Conservation (phyloP, 1,140 invertebrate genomes). For the Wasmannia auropunctata region DNA sequence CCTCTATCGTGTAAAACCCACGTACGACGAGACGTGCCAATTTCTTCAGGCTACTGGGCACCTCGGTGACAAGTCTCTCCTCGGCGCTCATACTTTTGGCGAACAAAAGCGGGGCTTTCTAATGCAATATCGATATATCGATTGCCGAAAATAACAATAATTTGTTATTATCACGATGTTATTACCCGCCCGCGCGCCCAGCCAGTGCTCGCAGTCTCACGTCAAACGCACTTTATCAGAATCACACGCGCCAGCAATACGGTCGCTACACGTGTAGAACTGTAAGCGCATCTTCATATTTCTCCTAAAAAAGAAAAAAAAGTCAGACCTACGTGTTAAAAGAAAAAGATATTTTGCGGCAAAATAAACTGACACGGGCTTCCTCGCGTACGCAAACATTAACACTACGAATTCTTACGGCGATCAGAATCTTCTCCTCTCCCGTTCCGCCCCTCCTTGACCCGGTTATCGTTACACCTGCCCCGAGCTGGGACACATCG, state of each 20-base stretch:
- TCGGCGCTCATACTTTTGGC: slow-evolving; percentile 79
- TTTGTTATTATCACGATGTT: not conserved
- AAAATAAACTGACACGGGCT: not conserved
- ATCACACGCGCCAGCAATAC: not conserved
- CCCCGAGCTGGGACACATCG: not conserved
- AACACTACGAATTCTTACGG: slow-evolving; percentile 5
- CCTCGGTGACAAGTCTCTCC: slow-evolving; percentile 90
- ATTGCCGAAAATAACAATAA: slow-evolving; percentile 16
- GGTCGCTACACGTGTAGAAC: not conserved
- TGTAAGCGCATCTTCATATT: not conserved
- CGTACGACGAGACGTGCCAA: slow-evolving; percentile 95
- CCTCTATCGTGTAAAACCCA: slow-evolving; percentile 97
- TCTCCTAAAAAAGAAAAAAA: not conserved
- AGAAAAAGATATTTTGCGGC: not conserved
- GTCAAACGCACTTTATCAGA: not conserved
- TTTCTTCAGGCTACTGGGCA: slow-evolving; percentile 96
- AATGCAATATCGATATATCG: slow-evolving; percentile 18
- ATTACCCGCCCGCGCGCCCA: not conserved
- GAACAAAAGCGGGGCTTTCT: not conserved
- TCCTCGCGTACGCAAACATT: slow-evolving; percentile 3
- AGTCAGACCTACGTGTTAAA: not conserved
- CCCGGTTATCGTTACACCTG: not conserved
- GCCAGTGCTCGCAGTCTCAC: not conserved
- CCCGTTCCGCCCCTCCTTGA: too few relatives aligned
- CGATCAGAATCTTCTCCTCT: not conserved